phyloP scores from a whole-genome alignment of 2,797 vertebrate genomes.

The Lagorchestes hirsutus region DNA sequence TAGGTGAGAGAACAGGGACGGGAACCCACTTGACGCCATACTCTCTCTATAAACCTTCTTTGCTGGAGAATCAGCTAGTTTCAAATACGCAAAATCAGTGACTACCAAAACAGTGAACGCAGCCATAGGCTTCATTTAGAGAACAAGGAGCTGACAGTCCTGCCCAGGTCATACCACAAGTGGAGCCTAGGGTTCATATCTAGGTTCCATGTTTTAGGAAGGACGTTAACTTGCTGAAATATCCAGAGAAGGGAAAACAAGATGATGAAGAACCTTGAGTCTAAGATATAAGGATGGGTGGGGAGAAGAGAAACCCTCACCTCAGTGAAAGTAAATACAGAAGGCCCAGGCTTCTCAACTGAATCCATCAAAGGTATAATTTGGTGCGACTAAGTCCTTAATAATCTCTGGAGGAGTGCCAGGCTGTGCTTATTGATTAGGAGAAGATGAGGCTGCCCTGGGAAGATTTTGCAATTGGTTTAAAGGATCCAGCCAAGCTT shows the following conservation, averaged over 20 bases:
- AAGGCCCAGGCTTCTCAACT: not conserved
- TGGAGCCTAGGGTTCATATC: not conserved
- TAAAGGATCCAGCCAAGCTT: no score
- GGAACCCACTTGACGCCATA: not conserved
- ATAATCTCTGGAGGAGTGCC: no score
- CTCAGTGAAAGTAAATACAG: not conserved
- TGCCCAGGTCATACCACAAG: not conserved
- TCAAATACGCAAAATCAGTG: not conserved
- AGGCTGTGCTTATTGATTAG: no score
- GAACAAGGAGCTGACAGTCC: not conserved
- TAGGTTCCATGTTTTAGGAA: not conserved
- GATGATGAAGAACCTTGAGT: not conserved
- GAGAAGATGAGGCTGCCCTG: no score
- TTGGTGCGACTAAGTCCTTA: no score
- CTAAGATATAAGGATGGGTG: not conserved
- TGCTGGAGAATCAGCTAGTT: not conserved
- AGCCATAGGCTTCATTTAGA: not conserved
- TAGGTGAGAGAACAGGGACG: not conserved
- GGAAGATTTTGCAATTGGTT: no score
- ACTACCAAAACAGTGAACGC: not conserved
- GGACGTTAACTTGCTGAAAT: not conserved
- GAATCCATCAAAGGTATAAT: not conserved
- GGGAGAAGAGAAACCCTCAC: not conserved
- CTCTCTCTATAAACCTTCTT: not conserved
- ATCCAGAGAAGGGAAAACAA: not conserved